Base-by-base conservation (phyloP, 2,113 vertebrate species). In the Pluvialis apricaria region DNA sequence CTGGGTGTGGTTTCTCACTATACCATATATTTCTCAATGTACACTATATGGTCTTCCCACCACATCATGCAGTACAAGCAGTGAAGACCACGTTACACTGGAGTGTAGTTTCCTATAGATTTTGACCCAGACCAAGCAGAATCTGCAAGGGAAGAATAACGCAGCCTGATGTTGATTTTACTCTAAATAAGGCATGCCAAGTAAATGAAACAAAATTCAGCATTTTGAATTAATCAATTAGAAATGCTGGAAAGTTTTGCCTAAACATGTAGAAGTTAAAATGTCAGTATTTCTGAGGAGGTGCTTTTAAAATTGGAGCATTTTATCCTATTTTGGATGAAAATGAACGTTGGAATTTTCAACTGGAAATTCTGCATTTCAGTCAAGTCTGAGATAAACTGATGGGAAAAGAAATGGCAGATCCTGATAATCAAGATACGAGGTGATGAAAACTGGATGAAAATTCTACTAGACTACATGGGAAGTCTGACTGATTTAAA, bases 391-490 rank as follows among this genome's bases (percentile, higher is more conserved):
- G 52, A 92, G 44, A 22, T 82, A 76, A 82, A 94, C 32, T 76
- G 65, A 49, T 64, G 76, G 80, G 69, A 86, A 81, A 79, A 95
- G 66, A 92, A 89, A 94, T 79, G 1, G 1, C 42, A 69, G 36
- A 58, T 83, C 65, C 45, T 72, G 64, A 90, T 69, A 94, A 79
- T 89, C 61, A 88, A 91, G 86, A 84, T 76, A 68, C 1, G 52
- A 79, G n/a, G 70, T 87, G 88, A 76, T 91, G 81, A 95, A 92
- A 96, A 71, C 84, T 69, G 40, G 49, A 84, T 76, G 61, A 95
- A 94, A 79, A 82, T 91, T 84, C 73, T 79, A 32, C 54, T 61
- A 75, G 60, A 75, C 45, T 90, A 22, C 60, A 73, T 0, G 5
- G 72, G 86, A 91, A 93, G 60, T 75, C 77, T 82, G 76, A 60